phyloP scores from a whole-genome alignment of 2,888 invertebrate species.

The Rotaria sp. region DNA sequence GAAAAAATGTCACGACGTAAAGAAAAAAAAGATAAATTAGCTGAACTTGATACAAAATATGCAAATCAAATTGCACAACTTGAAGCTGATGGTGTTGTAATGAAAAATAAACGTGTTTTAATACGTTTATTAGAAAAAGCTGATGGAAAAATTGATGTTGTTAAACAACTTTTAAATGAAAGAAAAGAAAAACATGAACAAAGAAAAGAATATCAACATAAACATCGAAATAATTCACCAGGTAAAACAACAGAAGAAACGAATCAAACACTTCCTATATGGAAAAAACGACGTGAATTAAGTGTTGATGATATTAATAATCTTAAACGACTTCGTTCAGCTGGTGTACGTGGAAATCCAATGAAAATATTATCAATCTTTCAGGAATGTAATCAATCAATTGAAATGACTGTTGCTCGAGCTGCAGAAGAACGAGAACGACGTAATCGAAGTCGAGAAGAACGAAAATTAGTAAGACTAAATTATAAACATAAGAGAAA shows the following conservation, averaged over 20 bases:
- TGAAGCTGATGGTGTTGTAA: not conserved
- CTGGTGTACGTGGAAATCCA: constrained; percentile 18
- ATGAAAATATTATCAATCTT: not conserved
- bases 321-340: not conserved
- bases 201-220: not conserved
- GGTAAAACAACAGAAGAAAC: not conserved
- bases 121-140: not conserved
- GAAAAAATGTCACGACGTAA: not conserved
- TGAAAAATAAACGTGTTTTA: not conserved
- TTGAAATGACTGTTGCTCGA: not conserved
- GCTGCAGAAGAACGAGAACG: not conserved
- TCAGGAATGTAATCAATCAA: not conserved
- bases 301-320: not conserved
- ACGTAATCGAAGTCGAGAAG: not conserved
- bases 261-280: no score
- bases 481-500: not conserved
- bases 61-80: not conserved
- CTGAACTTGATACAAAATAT: not conserved
- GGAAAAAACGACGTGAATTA: not conserved
- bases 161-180: not conserved
- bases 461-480: not conserved
- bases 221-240: not conserved
- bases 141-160: not conserved
- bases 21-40: not conserved
- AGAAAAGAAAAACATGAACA: not conserved